Base-by-base conservation (phyloP, 1,140 invertebrate species). In the Helicoverpa zea region DNA sequence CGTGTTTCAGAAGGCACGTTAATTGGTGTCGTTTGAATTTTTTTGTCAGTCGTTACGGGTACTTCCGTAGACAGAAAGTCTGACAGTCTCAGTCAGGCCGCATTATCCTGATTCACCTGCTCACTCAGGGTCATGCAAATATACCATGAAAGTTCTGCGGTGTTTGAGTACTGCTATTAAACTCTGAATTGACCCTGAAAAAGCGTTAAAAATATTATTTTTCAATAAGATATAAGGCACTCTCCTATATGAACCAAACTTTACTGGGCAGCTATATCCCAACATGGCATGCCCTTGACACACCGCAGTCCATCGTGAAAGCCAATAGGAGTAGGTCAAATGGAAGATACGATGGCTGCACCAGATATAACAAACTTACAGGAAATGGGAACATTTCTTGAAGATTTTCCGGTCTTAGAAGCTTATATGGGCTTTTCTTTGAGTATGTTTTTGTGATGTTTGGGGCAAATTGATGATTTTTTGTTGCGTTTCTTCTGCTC, bases 311-410 rank as follows among this genome's bases (percentile, higher is more conserved):
- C 56, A 63, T 43, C 30, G 61, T 47, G 61, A 63, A 35, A 58
- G 61, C 61, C 43, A 64, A 64, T 64, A 64, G 61, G 61, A 64
- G 35, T 61, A 64, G 61, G 61, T 64, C 61, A 64, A 64, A 64
- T 64, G 61, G 61, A 64, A 64, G 61, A 64, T 43, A 64, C 61
- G 61, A 64, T 9, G 61, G n/a, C 35, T 64, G 61, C 61, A 64
- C 35, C 30, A 64, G 61, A 64, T 64, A 47, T 13, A 18, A 30
- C 12, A 4, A 30, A 35, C 14, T 35, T 35, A 63, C 29, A 63
- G 61, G 16, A 58, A 58, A 58, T 23, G 16, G 56, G 16, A 43
- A 43, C 35, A 2, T 58, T 23, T 23, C 56, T 58, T 58, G n/a
- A 23, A 58, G 56, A 58, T 58, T 58, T 58, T 23, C 7, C 9